Evolutionary conservation across 2,113 vertebrate species (phyloP).

Genomic region (Sula dactylatra): DNA sequence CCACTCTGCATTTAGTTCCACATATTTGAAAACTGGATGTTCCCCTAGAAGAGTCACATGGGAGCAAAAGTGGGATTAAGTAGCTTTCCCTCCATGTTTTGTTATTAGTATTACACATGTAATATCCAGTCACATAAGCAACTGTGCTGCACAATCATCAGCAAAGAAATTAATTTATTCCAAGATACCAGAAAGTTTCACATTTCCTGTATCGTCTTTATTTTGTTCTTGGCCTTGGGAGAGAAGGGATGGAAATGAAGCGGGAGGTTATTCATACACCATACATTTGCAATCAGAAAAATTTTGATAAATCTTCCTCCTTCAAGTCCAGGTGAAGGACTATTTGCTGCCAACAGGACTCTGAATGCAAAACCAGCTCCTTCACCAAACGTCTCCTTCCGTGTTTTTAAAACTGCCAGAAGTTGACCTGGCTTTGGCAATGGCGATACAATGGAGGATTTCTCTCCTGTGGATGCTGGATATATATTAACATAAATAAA

Average conservation of each 20-base stretch:
- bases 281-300: not conserved
- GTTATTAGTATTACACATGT: constrained; percentile 15
- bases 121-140: constrained; percentile 10
- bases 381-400: not conserved
- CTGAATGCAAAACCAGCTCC: not conserved
- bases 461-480: not conserved
- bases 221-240: not conserved
- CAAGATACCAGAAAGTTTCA: not conserved
- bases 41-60: not conserved
- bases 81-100: constrained; percentile 29
- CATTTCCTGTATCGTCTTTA: not conserved
- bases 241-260: not conserved
- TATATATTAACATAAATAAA: not conserved
- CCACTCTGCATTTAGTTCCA: constrained; percentile 40
- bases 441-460: not conserved
- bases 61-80: constrained; percentile 37
- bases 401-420: not conserved
- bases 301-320: not conserved
- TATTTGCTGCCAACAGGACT: not conserved
- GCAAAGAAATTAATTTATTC: not conserved
- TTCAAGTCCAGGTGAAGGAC: not conserved
- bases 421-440: not conserved
- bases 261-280: not conserved
- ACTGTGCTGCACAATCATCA: not conserved
- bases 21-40: not conserved